Percentiles rank a stretch among this genome's conserved stretches.
Conservation (phyloP, 1,140 invertebrate genomes). For the Bombus affinis region DNA sequence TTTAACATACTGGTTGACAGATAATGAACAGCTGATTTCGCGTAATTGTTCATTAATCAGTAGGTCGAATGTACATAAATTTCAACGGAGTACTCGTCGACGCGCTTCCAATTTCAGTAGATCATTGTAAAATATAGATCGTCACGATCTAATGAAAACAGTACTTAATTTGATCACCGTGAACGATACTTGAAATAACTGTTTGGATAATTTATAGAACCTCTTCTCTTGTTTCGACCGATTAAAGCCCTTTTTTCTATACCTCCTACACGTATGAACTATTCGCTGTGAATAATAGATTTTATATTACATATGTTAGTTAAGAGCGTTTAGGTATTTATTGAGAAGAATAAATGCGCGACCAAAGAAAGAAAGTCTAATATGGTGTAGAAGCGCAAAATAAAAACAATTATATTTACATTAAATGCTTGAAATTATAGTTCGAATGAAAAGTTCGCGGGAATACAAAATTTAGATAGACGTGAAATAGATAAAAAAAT, state of each 20-base stretch:
- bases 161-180: not conserved
- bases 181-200: not conserved
- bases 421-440: no score
- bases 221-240: not conserved
- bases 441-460: no score
- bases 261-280: not conserved
- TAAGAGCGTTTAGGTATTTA: no score
- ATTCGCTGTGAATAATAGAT: no score
- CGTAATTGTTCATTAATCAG: conserved; percentile 10
- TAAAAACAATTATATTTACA: no score
- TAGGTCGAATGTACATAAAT: not conserved
- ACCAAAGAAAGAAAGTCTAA: no score
- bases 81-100: not conserved
- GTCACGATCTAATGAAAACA: not conserved
- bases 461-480: no score
- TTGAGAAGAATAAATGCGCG: no score
- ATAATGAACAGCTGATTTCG: conserved; percentile 10
- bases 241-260: not conserved
- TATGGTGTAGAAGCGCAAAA: no score
- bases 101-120: not conserved
- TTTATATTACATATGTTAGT: no score
- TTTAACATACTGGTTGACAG: not conserved
- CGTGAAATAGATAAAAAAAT: no score
- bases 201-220: no score
- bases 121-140: not conserved